These are phyloP conservation scores for Hemibagrus wyckioides DNA, from an alignment of 2,113 vertebrate species.

Conservation along the genomic window DNA sequence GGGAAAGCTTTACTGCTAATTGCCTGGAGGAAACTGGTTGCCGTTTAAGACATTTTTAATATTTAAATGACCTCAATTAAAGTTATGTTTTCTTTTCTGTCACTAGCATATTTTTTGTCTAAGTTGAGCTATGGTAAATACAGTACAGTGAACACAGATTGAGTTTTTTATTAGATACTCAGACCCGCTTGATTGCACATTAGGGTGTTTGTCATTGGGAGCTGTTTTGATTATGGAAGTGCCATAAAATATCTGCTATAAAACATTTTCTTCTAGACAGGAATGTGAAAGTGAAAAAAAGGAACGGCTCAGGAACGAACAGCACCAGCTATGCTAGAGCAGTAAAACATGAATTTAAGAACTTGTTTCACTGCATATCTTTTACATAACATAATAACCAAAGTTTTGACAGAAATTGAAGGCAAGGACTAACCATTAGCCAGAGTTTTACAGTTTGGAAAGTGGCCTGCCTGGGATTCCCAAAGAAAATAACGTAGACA, in stretches of 20 bases:
- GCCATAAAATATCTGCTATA: background rate
- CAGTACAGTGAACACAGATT: background rate
- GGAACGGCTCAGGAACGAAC: background rate
- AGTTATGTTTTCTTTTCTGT: constrained; percentile 17
- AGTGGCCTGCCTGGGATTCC: background rate
- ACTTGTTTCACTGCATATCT: background rate
- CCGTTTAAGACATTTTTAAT: constrained; percentile 44
- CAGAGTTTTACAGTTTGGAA: background rate
- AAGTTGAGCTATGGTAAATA: background rate
- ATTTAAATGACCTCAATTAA: constrained; percentile 55
- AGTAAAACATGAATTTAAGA: background rate
- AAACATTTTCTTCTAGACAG: background rate
- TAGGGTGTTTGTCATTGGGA: background rate
- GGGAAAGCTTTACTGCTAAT: constrained; percentile 55
- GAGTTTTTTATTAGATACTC: constrained; percentile 11
- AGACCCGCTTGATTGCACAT: background rate
- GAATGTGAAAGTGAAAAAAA: background rate
- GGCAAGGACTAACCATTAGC: constrained; percentile 1
- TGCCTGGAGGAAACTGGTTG: constrained; percentile 39
- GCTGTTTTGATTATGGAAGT: background rate
- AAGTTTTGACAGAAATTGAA: background rate
- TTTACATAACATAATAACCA: background rate
- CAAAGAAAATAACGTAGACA: constrained; percentile 37
- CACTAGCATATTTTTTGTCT: background rate
- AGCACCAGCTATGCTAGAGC: background rate